Base-by-base conservation (phyloP, 2,888 invertebrate genomes). In the Ecliptopera silaceata region DNA sequence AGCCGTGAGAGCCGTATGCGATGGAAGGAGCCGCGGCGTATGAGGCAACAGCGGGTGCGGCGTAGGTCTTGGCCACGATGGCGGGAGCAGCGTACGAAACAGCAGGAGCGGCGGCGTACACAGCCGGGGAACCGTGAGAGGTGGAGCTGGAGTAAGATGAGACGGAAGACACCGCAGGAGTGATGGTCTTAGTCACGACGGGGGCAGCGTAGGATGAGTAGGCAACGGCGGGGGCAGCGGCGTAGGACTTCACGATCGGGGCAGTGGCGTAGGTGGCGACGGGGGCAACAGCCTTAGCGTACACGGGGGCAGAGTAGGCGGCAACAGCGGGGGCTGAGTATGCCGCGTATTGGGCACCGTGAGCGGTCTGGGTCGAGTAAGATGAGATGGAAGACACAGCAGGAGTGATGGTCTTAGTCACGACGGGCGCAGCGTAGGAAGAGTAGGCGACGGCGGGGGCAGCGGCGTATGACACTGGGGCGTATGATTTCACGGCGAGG, bases 391-490 rank as follows among this genome's bases (percentile, higher is more conserved):
- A 74, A 57, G 73, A 68, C 42, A 67, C 70, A 32, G 71, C 74
- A 42, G 75, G 67, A 29, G 73, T 69, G 69, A 71, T 70, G 63
- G 70, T 69, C 68, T 82, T 82, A 61, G 79, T 61, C 10, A 72
- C 65, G 11, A 77, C 70, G n/a, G 93, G 75, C 71, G 54, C 94
- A 67, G 91, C 89, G 88, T 94, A 94, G 63, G 92, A 83, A 66
- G 93, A 86, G 78, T 94, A 93, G 61, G 94, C 92, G 8, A 93
- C 93, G 56, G 92, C 92, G 61, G 93, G 92, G 44, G 93, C 93
- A 52, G 94, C 93, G 39, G 91, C 87, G 84, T 93, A 93, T 38
- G 88, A 69, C 31, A 42, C 42, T 26, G 42, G 42, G 8, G 82
- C 60, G 66, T 67, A 67, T 6, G 59, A 47, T 17, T 53, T 53